Percentiles rank a stretch among this genome's conserved stretches.
These are phyloP conservation scores for Dinocampus coccinellae DNA, from an alignment of 2,888 invertebrate genomes.

Conservation along the genomic window DNA sequence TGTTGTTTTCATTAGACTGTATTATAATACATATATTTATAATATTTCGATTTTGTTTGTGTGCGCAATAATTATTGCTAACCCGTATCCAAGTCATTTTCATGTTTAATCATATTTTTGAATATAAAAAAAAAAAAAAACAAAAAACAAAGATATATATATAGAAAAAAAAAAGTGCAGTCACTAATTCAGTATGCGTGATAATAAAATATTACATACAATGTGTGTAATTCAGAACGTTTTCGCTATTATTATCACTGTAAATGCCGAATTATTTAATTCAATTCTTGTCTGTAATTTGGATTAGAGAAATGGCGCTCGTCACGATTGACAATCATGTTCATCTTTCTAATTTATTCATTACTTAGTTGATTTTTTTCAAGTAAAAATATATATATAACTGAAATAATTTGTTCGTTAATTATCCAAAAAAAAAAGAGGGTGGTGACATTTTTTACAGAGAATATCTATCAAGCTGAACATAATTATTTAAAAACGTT, in stretches of 20 bases:
- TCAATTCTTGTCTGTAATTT: neutral
- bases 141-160: neutral
- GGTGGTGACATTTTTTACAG: too few species aligned
- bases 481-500: too few species aligned
- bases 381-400: neutral
- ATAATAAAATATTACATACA: neutral
- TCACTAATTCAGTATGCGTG: neutral
- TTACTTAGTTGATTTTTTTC: neutral
- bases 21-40: constrained; percentile 43
- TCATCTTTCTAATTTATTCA: neutral
- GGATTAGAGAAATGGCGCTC: neutral
- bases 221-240: neutral
- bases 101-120: constrained; percentile 49
- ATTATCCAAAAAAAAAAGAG: too few species aligned
- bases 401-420: too few species aligned
- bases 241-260: neutral
- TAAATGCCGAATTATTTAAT: neutral
- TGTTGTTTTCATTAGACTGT: constrained; percentile 62
- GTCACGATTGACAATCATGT: neutral
- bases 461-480: too few species aligned
- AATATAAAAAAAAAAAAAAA: neutral
- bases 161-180: neutral
- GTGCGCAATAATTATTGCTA: neutral
- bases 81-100: constrained; percentile 47
- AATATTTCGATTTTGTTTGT: neutral